Percentiles rank a stretch among this genome's conserved stretches.
phyloP scores from a whole-genome alignment of 2,797 vertebrate genomes.

The Pseudochromis fuscus region DNA sequence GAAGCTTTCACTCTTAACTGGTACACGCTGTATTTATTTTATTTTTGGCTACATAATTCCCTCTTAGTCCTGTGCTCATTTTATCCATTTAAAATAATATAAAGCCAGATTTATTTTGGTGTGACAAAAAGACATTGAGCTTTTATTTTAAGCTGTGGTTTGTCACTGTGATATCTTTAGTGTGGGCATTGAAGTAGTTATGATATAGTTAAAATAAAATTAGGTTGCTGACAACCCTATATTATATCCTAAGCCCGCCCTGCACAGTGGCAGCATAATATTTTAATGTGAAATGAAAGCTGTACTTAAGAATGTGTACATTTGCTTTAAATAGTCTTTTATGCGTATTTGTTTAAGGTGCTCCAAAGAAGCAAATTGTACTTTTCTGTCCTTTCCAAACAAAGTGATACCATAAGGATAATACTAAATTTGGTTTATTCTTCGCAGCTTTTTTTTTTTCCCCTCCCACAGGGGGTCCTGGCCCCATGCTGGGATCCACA shows the following conservation, averaged over 20 bases:
- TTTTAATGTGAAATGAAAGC: conserved; percentile 14
- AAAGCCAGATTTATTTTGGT: not conserved
- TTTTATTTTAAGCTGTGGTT: not conserved
- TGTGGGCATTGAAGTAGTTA: no score
- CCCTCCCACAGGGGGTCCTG: not conserved
- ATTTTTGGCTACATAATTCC: not conserved
- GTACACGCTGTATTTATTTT: not conserved
- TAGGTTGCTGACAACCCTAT: no score
- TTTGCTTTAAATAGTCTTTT: conserved; percentile 11
- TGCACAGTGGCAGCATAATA: not conserved
- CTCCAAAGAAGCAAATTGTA: conserved; percentile 1
- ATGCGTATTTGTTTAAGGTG: not conserved
- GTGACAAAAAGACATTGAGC: not conserved
- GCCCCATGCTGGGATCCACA: conserved; percentile 3
- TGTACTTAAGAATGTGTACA: not conserved
- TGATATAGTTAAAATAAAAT: no score
- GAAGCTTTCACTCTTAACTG: conserved; percentile 18
- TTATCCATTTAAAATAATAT: not conserved
- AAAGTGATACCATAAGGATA: not conserved
- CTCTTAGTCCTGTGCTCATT: not conserved
- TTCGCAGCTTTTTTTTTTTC: not conserved
- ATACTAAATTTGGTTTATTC: not conserved
- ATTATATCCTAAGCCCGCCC: not conserved
- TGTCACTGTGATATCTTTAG: not conserved
- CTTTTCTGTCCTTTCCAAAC: not conserved